Evolutionary conservation across 2,113 vertebrate species (phyloP).

Genomic region (Agelaius phoeniceus): DNA sequence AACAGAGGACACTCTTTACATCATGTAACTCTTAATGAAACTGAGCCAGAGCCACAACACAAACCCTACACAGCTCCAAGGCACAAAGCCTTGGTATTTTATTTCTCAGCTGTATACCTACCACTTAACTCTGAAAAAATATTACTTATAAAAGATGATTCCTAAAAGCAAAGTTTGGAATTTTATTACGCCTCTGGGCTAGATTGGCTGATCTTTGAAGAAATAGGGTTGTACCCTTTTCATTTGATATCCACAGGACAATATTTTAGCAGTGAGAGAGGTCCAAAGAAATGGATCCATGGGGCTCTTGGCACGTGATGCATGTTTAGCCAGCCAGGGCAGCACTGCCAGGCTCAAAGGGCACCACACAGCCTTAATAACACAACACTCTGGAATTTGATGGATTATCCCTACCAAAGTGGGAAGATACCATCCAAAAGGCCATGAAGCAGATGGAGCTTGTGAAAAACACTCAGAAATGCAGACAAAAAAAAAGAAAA

Average conservation of each 20-base stretch:
- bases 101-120: slow-evolving; percentile 74
- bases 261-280: slow-evolving; percentile 84
- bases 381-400: slow-evolving; percentile 75
- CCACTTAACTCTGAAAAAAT: slow-evolving; percentile 89
- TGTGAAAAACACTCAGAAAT: neutral
- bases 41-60: neutral
- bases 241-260: slow-evolving; percentile 88
- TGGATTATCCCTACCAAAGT: slow-evolving; percentile 76
- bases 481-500: neutral
- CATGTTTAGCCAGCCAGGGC: slow-evolving; percentile 72
- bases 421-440: neutral
- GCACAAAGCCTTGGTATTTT: neutral
- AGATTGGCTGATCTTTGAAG: slow-evolving; percentile 87
- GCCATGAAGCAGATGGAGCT: neutral
- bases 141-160: slow-evolving; percentile 92
- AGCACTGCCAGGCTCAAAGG: slow-evolving; percentile 78
- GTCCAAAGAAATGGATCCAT: slow-evolving; percentile 78
- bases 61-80: neutral
- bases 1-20: neutral
- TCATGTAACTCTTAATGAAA: neutral
- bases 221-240: slow-evolving; percentile 96
- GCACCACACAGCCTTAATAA: slow-evolving; percentile 77
- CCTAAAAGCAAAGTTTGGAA: slow-evolving; percentile 89
- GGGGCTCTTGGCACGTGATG: slow-evolving; percentile 72
- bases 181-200: slow-evolving; percentile 95